Percentiles rank a stretch among this genome's conserved stretches.
These are phyloP conservation scores for Lycophotia porphyrea DNA, from an alignment of 2,888 invertebrate species.

Conservation along the genomic window DNA sequence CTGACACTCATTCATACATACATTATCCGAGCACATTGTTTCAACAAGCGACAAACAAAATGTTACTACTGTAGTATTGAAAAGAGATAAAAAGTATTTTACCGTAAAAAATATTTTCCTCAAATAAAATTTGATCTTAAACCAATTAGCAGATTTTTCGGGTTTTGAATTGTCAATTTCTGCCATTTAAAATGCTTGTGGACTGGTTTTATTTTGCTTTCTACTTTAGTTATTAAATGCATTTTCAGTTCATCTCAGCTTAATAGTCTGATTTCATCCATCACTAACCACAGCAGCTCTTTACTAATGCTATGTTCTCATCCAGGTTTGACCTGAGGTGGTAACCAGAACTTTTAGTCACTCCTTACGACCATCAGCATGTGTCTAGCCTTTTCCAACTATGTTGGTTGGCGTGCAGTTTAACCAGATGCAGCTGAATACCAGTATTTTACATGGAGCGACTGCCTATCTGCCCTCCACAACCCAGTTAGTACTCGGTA, in stretches of 20 bases:
- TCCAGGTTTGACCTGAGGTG: background rate
- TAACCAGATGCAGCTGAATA: too few species aligned
- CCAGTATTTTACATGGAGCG: too few species aligned
- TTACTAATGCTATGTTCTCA: background rate
- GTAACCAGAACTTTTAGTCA: background rate
- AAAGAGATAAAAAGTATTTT: constrained; percentile 1
- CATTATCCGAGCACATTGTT: constrained; percentile 66
- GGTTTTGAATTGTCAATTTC: background rate
- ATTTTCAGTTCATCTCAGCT: background rate
- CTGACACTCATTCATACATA: constrained; percentile 79
- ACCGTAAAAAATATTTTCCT: background rate
- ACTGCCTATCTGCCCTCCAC: too few species aligned
- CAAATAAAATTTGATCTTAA: background rate
- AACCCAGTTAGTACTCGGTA: too few species aligned
- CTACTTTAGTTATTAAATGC: background rate
- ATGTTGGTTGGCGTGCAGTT: background rate
- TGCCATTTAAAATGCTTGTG: background rate
- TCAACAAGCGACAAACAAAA: constrained; percentile 31
- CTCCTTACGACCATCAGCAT: background rate
- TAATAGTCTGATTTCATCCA: background rate
- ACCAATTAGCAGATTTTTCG: background rate
- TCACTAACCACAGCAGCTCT: background rate
- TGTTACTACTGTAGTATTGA: constrained; percentile 28
- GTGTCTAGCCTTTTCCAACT: background rate
- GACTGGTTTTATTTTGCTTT: background rate